A percentile compares a stretch with the other conserved stretches of the same genome.
These are phyloP conservation scores for Sebastiscus tertius DNA, from an alignment of 2,797 vertebrate genomes.

Conservation along the genomic window DNA sequence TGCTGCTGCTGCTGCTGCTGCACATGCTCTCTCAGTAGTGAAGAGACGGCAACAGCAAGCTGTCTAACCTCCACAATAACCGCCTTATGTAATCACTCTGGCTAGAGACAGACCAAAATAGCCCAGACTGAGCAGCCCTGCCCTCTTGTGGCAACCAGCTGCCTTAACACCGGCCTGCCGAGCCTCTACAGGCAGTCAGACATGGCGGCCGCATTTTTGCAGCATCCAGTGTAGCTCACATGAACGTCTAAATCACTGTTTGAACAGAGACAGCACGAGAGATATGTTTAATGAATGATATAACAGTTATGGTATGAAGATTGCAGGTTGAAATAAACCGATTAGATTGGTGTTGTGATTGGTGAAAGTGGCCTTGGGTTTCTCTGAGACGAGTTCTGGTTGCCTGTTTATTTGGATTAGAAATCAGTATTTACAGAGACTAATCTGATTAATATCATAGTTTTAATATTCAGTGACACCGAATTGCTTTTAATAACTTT, in stretches of 20 bases:
- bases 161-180: constrained; percentile 28
- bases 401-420: not conserved
- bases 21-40: constrained; percentile 71
- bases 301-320: not conserved
- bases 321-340: not conserved
- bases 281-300: not conserved
- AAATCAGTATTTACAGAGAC: not conserved
- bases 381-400: not conserved
- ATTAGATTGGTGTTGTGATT: not conserved
- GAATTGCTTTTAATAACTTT: not conserved
- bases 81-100: constrained; percentile 81
- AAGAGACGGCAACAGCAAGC: constrained; percentile 71
- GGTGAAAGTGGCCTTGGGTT: not conserved
- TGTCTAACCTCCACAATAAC: constrained; percentile 79
- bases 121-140: constrained; percentile 74
- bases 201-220: constrained; percentile 49
- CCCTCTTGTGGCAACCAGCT: constrained; percentile 73
- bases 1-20: constrained; percentile 37
- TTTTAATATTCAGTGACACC: not conserved
- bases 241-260: not conserved
- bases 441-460: not conserved
- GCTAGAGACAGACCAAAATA: constrained; percentile 81
- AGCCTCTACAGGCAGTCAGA: constrained; percentile 51
- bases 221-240: constrained; percentile 9
- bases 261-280: not conserved